Conservation (phyloP, 2,888 invertebrate genomes). For the Trachelus troglodyta region DNA sequence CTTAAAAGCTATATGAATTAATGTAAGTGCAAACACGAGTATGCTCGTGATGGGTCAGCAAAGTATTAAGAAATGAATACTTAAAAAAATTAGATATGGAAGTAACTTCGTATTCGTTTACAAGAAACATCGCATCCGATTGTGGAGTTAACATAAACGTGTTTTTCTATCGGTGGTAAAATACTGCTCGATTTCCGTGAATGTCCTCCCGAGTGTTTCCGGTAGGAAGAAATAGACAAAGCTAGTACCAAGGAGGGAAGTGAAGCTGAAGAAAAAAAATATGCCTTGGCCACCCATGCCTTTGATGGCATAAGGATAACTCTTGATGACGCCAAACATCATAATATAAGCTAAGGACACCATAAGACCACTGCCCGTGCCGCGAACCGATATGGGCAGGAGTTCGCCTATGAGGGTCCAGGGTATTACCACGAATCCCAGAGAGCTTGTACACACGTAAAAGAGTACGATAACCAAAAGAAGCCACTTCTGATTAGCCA, state of each 20-base stretch:
- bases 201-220: constrained; percentile 71
- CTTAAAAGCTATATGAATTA: no score
- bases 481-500: constrained; percentile 59
- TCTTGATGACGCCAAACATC: constrained; percentile 70
- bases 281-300: constrained; percentile 63
- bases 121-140: not conserved
- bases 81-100: not conserved
- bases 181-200: constrained; percentile 69
- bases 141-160: not conserved
- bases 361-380: constrained; percentile 68
- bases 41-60: no score
- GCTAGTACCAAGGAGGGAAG: constrained; percentile 65
- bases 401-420: constrained; percentile 72
- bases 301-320: constrained; percentile 67
- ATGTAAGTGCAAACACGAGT: no score
- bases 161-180: constrained; percentile 46
- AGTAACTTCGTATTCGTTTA: not conserved
- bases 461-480: constrained; percentile 66
- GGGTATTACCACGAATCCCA: constrained; percentile 71
- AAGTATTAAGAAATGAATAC: no score
- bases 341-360: constrained; percentile 69
- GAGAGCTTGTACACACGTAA: constrained; percentile 69
- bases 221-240: constrained; percentile 70
- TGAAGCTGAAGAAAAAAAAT: constrained; percentile 67
- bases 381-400: constrained; percentile 69